Evolutionary conservation across 1,140 invertebrate genomes (phyloP), one percentile per base, ranked within the genome.

Genomic region (Aleiodes sp.): DNA sequence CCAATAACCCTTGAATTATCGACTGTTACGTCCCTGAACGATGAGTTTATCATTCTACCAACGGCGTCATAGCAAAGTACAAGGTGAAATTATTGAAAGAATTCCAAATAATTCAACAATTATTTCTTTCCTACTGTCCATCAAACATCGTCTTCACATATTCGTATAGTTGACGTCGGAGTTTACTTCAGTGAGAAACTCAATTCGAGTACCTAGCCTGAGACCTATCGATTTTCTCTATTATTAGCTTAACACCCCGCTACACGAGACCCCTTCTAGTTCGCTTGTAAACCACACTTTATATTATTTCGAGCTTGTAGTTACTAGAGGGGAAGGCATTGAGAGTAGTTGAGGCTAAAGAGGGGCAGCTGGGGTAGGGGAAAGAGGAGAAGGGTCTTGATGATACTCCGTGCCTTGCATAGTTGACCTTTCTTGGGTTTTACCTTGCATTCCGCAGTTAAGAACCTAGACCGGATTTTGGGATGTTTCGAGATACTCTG

Each of bases 191-290:
- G 12, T 24, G 46, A 52, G 46, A 24, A 52, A 9, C 46, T 43
- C 39, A 16, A n/a, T 64, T 71, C 72, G 71, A 70, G 66, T 71
- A 70, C 57, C 64, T 68, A 71, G 71, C n/a, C n/a, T 70, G 41
- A 59, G 62, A n/a, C 67, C 60, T 80, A 81, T 81, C 73, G 80
- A 81, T 80, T 76, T 74, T 73, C 68, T 71, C 80, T 81, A 81
- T 81, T 81, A 81, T 81, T 81, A 80, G 79, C 76, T 62, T 70
- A 69, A 65, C 26, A 12, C 56, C n/a, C 28, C 9, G 26, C 56
- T 4, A n/a, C 56, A 16, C 28, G 12, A 26, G 28, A 9, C 56
- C 56, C 56, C 26, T n/a, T n/a, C n/a, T n/a, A n/a, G n/a, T n/a
- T 59, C 24, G 56, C n/a, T 29, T 59, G 56, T 31, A 59, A 63